Percentiles rank a stretch among this genome's conserved stretches.
These are phyloP conservation scores for Smittia aterrima DNA, from an alignment of 2,888 invertebrate genomes.

Conservation along the genomic window DNA sequence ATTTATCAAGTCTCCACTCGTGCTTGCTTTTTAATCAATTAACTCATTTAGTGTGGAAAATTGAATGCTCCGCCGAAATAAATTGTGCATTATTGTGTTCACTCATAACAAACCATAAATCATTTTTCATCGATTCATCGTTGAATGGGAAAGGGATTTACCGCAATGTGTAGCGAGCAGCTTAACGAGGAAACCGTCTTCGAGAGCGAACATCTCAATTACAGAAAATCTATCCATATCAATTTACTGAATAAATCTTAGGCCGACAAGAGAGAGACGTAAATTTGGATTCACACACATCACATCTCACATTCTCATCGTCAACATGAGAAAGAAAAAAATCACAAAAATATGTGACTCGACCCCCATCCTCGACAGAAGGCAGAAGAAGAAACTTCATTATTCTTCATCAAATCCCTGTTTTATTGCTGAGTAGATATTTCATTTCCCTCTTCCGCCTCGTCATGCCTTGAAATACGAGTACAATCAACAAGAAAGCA, in stretches of 20 bases:
- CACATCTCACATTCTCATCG: neutral
- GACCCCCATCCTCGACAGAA: neutral
- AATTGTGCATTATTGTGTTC: neutral
- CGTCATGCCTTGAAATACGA: neutral
- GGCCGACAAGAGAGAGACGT: no score
- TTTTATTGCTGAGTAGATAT: constrained; percentile 21
- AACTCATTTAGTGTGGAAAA: constrained; percentile 12
- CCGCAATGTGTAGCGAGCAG: no score
- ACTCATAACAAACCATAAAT: neutral
- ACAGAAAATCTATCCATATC: no score
- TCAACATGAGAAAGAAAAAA: neutral
- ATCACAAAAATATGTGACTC: constrained; percentile 13
- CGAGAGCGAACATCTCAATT: no score
- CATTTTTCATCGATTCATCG: neutral
- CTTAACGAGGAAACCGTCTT: no score
- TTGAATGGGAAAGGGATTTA: no score
- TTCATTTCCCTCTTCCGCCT: constrained; percentile 4
- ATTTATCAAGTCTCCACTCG: neutral
- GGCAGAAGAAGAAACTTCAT: neutral
- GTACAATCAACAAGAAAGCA: constrained; percentile 5
- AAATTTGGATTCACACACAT: neutral
- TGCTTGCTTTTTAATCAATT: neutral
- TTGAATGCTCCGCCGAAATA: neutral
- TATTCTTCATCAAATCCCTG: constrained; percentile 19
- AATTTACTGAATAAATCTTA: no score